Percentiles rank a stretch among this genome's conserved stretches.
Conservation (phyloP, 2,797 vertebrate genomes). For the Macroramphosus scolopax region DNA sequence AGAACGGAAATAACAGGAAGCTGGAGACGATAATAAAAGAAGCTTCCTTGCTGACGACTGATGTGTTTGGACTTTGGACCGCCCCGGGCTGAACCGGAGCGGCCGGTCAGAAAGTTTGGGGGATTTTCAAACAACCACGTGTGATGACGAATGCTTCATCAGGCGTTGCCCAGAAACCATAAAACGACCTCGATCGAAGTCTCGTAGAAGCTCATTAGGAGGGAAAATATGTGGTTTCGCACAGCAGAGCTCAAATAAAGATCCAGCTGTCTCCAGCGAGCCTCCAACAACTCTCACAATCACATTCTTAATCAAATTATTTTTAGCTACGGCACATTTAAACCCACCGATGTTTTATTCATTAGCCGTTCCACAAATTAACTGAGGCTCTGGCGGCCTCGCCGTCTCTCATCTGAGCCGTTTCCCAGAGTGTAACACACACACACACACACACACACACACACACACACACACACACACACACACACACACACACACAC, state of each 20-base stretch:
- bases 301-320: slow-evolving; percentile 69
- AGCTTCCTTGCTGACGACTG: slow-evolving; percentile 30
- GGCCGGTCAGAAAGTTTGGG: slow-evolving; percentile 43
- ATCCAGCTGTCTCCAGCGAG: slow-evolving; percentile 55
- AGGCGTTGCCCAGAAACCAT: slow-evolving; percentile 55
- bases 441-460: no score
- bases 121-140: slow-evolving; percentile 54
- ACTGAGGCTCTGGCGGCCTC: slow-evolving; percentile 64
- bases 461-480: no score
- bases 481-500: slow-evolving; percentile 50
- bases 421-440: no score
- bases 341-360: slow-evolving; percentile 74
- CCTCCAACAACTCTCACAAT: slow-evolving; percentile 33
- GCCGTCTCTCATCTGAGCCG: slow-evolving; percentile 62
- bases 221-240: slow-evolving; percentile 51
- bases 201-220: slow-evolving; percentile 53
- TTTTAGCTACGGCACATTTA: slow-evolving; percentile 71
- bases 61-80: slow-evolving; percentile 30
- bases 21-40: slow-evolving; percentile 16
- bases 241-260: slow-evolving; percentile 54
- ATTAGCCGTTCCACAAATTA: slow-evolving; percentile 69
- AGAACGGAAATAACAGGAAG: no score
- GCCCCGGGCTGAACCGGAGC: slow-evolving; percentile 49
- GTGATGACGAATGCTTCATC: slow-evolving; percentile 67
- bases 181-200: slow-evolving; percentile 40